Base-by-base conservation (phyloP, 1,140 invertebrate genomes). In the Condylostylus longicornis region DNA sequence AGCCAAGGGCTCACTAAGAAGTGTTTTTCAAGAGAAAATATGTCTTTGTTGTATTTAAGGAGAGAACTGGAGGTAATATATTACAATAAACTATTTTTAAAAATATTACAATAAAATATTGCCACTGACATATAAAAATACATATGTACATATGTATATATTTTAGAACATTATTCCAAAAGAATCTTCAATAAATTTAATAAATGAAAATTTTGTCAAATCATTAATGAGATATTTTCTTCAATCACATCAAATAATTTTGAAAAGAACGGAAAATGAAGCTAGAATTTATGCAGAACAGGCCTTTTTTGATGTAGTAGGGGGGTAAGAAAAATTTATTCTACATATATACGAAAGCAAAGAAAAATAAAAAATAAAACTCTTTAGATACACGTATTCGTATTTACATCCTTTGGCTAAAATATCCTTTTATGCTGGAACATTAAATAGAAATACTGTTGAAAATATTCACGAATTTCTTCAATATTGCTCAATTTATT, bases 1-100 rank as follows among this genome's bases (percentile, higher is more conserved):
- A 12, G 19, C 25, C n/a, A 37, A 41, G n/a, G 33, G 20, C 9
- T 40, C 34, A 13, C 33, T 34, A 1, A 53, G 25, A 48, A 33
- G 13, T 61, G 58, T 35, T 61, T 61, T n/a, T 50, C 53, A 5
- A 17, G 37, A 1, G 54, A 60, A 37, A 57, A 61, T 9, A 44
- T 61, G 13, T 47, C 49, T 0, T 15, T 58, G 2, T 39, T 60
- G 28, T 42, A 48, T 12, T 46, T 50, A 12, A 53, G 57, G 6
- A 41, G 19, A 29, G 48, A 59, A 17, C 56, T 60, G 21, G 56
- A 59, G 29, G 34, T 47, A 27, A 40, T 35, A 32, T 5, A 21
- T n/a, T 25, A 6, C 20, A 6, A 23, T 36, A 14, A 31, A 9
- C 12, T 30, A 21, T 31, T 31, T 31, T 6, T 13, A 31, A 5